A percentile compares a stretch with the other conserved stretches of the same genome.
These are phyloP conservation scores for Pseudomyrmex sp. DNA, from an alignment of 1,140 invertebrate species.

Conservation along the genomic window DNA sequence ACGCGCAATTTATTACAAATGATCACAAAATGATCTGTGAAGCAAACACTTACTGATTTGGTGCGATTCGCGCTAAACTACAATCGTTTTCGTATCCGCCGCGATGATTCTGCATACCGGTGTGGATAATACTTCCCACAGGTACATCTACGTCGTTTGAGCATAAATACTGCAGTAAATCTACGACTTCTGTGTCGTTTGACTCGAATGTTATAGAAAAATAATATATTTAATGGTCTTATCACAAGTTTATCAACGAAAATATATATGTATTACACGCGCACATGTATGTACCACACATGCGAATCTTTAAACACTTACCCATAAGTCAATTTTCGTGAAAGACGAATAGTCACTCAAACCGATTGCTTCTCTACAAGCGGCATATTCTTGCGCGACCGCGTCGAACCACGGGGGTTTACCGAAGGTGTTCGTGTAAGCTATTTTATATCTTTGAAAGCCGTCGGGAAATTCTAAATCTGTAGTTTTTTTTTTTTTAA, in stretches of 20 bases:
- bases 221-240: neutral
- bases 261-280: neutral
- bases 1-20: too few relatives aligned
- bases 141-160: conserved; percentile 98
- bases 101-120: conserved; percentile 98
- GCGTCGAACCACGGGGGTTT: conserved; percentile 98
- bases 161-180: conserved; percentile 96
- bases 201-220: conserved; percentile 85
- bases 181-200: conserved; percentile 94
- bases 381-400: conserved; percentile 95
- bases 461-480: conserved; percentile 79
- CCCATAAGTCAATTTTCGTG: conserved; percentile 98
- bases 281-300: too few relatives aligned
- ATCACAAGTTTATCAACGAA: neutral
- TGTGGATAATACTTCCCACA: conserved; percentile 97
- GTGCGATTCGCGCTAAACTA: conserved; percentile 94
- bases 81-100: conserved; percentile 99
- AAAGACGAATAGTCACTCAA: conserved; percentile 99
- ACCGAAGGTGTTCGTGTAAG: conserved; percentile 91
- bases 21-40: neutral
- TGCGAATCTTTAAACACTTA: conserved; percentile 80
- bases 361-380: conserved; percentile 96
- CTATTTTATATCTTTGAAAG: conserved; percentile 87
- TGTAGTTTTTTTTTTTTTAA: neutral
- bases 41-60: conserved; percentile 93